phyloP scores from a whole-genome alignment of 2,113 vertebrate genomes.

The Bubo blakistoni region DNA sequence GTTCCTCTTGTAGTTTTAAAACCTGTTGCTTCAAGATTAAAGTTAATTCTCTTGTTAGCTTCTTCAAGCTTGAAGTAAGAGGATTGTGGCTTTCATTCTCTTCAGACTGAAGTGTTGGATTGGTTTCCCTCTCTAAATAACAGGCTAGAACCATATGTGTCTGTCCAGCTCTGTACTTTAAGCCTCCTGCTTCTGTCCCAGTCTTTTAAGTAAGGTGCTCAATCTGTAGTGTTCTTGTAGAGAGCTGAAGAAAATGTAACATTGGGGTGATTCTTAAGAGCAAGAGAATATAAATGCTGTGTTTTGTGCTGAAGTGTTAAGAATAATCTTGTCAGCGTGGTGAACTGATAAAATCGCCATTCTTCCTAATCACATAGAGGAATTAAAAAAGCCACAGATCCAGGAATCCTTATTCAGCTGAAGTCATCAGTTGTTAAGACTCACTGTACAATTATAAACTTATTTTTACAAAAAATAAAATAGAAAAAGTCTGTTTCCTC shows the following conservation, averaged over 20 bases:
- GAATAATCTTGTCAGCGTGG: neutral
- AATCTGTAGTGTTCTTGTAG: neutral
- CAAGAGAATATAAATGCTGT: neutral
- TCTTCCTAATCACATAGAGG: neutral
- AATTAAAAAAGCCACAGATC: neutral
- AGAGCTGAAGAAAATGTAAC: neutral
- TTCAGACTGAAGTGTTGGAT: neutral
- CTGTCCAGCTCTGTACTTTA: neutral
- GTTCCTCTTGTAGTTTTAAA: neutral
- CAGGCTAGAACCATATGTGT: rapidly evolving
- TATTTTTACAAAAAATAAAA: neutral
- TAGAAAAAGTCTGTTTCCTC: neutral
- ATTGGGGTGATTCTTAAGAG: neutral
- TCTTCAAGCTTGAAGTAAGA: neutral
- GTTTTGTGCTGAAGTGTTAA: slow-evolving; percentile 2
- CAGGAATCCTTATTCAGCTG: neutral
- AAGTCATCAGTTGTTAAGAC: neutral
- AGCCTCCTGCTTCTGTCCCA: neutral
- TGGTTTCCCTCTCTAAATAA: neutral
- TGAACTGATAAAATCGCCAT: neutral
- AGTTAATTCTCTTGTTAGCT: neutral
- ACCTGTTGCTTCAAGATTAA: neutral
- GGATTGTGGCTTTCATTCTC: neutral
- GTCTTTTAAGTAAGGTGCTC: neutral
- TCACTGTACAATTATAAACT: neutral